Conservation (phyloP, 2,113 vertebrate species). For the Oreochromis aureus region DNA sequence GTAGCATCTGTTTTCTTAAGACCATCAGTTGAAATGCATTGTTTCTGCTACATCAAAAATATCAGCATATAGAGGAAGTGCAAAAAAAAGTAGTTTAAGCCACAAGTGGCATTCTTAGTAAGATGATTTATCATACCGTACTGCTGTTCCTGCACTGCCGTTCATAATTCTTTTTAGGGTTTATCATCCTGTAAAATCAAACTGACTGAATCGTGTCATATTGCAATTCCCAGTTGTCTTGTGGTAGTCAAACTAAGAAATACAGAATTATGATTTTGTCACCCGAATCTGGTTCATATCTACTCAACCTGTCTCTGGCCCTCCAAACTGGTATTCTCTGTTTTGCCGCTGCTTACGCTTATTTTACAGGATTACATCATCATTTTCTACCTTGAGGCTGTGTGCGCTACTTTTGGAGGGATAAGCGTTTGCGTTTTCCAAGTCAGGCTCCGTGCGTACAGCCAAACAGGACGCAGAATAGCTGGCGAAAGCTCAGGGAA, state of each 20-base stretch:
- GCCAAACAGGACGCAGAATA: slow-evolving; percentile 52
- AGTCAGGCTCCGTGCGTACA: slow-evolving; percentile 24
- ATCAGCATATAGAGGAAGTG: slow-evolving; percentile 26
- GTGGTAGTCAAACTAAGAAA: slow-evolving; percentile 30
- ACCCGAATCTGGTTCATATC: slow-evolving; percentile 22
- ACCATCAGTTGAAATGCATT: slow-evolving; percentile 23
- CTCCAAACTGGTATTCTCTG: not conserved
- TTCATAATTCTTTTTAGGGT: slow-evolving; percentile 29
- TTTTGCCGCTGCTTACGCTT: slow-evolving; percentile 1
- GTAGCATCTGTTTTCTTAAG: slow-evolving; percentile 15
- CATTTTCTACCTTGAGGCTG: slow-evolving; percentile 39
- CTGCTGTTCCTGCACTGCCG: slow-evolving; percentile 20
- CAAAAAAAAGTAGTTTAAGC: slow-evolving; percentile 21
- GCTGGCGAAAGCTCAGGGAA: slow-evolving; percentile 45
- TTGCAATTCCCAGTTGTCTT: slow-evolving; percentile 11
- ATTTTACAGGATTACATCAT: slow-evolving; percentile 53
- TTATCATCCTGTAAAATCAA: slow-evolving; percentile 41
- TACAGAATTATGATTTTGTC: slow-evolving; percentile 2
- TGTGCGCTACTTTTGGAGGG: slow-evolving; percentile 40
- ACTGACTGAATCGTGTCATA: slow-evolving; percentile 65
- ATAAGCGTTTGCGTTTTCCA: slow-evolving; percentile 46
- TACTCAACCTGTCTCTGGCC: not conserved
- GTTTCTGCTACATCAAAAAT: slow-evolving; percentile 17
- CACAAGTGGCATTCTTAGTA: slow-evolving; percentile 37
- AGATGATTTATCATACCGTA: slow-evolving; percentile 47